Conservation (phyloP, 1,140 invertebrate species). For the Harlomillsia oculata region DNA sequence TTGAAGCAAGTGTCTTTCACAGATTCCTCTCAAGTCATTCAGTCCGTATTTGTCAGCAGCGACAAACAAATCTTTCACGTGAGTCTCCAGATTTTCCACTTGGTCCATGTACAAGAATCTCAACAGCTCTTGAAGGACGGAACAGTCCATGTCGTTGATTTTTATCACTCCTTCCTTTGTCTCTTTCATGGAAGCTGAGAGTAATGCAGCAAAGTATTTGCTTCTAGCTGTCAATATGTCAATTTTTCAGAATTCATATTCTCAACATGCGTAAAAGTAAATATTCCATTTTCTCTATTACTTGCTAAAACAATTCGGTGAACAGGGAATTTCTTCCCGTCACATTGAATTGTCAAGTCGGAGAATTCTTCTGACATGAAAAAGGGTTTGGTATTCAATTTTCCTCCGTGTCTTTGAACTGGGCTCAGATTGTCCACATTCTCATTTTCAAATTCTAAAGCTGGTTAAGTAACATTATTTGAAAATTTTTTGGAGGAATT, state of each 20-base stretch:
- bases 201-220: conserved; percentile 18
- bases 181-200: conserved; percentile 14
- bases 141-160: conserved; percentile 14
- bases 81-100: conserved; percentile 12
- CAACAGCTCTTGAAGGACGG: conserved; percentile 14
- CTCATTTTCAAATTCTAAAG: conserved; percentile 12
- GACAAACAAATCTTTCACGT: conserved; percentile 11
- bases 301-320: conserved; percentile 21
- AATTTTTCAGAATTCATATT: background rate
- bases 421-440: conserved; percentile 10
- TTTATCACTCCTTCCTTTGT: conserved; percentile 12
- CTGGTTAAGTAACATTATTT: background rate
- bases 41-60: conserved; percentile 28
- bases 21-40: conserved; percentile 14
- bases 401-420: background rate
- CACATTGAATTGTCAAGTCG: conserved; percentile 15
- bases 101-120: conserved; percentile 24
- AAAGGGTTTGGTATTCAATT: background rate
- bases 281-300: background rate
- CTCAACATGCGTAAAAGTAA: background rate
- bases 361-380: conserved; percentile 14
- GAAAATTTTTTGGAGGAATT: background rate
- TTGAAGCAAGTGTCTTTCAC: conserved; percentile 17
- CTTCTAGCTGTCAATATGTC: conserved; percentile 7
- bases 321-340: conserved; percentile 14